Conservation (phyloP, 2,888 invertebrate genomes). For the Apantesis nais region DNA sequence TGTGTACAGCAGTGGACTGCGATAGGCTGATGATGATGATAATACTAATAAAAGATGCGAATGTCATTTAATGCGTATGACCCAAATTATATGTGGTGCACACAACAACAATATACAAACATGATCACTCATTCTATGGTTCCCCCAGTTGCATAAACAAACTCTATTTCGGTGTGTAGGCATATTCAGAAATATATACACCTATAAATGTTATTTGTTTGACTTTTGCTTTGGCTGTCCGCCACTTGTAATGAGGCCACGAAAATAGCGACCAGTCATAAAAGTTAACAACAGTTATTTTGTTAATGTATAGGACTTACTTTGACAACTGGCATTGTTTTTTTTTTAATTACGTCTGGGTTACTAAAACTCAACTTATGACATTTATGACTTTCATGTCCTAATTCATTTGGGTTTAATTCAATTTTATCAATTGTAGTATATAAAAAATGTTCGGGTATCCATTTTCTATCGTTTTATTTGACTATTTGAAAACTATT, state of each 20-base stretch:
- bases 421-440: not conserved
- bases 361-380: not conserved
- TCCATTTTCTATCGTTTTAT: not conserved
- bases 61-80: not conserved
- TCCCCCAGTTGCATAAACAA: conserved; percentile 20
- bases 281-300: not conserved
- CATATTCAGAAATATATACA: conserved; percentile 40
- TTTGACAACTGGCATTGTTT: not conserved
- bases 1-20: too few relatives aligned
- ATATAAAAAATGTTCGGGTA: not conserved
- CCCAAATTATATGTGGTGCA: not conserved
- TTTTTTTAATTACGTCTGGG: not conserved
- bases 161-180: conserved; percentile 16
- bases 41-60: too few relatives aligned
- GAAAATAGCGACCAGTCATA: conserved; percentile 15
- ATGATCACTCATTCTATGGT: conserved; percentile 6
- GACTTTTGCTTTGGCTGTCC: conserved; percentile 35
- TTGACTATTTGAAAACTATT: too few relatives aligned
- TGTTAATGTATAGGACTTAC: not conserved
- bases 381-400: not conserved
- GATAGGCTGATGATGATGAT: too few relatives aligned
- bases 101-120: not conserved
- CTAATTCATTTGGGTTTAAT: not conserved
- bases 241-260: conserved; percentile 37
- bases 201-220: conserved; percentile 48